Evolutionary conservation across 2,888 invertebrate species (phyloP), one percentile per base, ranked within the genome.

Genomic region (Agrilus mali): DNA sequence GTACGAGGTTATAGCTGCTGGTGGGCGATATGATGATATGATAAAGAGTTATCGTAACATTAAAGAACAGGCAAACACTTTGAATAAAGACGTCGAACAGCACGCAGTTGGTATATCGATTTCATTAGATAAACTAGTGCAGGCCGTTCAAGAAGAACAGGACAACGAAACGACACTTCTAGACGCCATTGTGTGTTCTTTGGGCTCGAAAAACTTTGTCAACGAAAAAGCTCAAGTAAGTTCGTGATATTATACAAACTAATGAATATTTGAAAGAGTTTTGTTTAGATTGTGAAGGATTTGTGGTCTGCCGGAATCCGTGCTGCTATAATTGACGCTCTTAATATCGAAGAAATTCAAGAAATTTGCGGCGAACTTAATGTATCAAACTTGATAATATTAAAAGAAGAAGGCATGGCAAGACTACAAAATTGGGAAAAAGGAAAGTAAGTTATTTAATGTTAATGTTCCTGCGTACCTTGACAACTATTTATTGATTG

Each of bases 1-100:
- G 49, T 74, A 70, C 55, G 85, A 75, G 51, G 78, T 92, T 0
- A 71, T 95, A 36, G 93, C 93, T 0, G 84, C 80, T 7, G 95
- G 95, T 0, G 93, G 94, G 33, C 77, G 93, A 53, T 96, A 94
- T 56, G 92, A 95, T 63, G 75, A 75, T 8, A 73, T 94, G 70
- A 74, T 95, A 12, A 70, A 75, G 41, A 76, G 78, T 41, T 84
- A 82, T 56, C 76, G 82, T 67, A 76, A 73, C 49, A 67, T 58
- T 14, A 53, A 60, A 45, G 58, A 59, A 32, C 56, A 59, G 40
- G 58, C 56, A 3, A 57, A 53, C 45, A 55, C 57, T 47, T 41
- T 48, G 7, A 53, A 49, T 20, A 56, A 53, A 43, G 60, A 58
- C 43, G 46, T 59, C 15, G 48, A 53, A 27, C 75, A 75, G 51